A percentile compares a stretch with the other conserved stretches of the same genome.
Evolutionary conservation across 2,113 vertebrate species (phyloP).

Genomic region (Rhinolophus ferrumequinum): DNA sequence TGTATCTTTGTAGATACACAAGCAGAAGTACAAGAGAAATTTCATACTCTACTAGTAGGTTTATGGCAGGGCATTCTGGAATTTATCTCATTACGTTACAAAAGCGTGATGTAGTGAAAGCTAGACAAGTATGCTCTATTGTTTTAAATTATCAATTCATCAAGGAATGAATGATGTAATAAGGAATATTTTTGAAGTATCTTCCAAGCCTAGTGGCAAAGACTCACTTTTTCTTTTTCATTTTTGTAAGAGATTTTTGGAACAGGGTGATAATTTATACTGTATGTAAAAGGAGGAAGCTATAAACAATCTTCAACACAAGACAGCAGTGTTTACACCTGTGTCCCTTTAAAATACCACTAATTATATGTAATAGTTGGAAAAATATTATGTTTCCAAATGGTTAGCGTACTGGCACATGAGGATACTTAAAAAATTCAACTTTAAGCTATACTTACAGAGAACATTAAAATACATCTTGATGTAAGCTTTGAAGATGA

Average conservation of each 20-base stretch:
- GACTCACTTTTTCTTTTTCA: not conserved
- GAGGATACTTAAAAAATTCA: not conserved
- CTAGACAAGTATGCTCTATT: not conserved
- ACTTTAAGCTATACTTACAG: not conserved
- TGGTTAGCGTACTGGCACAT: not conserved
- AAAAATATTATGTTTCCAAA: conserved; percentile 25
- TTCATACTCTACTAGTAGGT: not conserved
- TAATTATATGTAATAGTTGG: conserved; percentile 44
- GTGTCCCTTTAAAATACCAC: not conserved
- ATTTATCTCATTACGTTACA: not conserved
- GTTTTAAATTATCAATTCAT: not conserved
- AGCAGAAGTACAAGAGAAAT: not conserved
- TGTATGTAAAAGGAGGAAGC: not conserved
- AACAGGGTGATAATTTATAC: not conserved
- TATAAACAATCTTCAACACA: conserved; percentile 27
- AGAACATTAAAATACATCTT: not conserved
- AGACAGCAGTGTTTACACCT: not conserved
- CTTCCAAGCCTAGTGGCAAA: not conserved
- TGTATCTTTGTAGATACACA: not conserved
- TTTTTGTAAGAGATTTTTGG: not conserved
- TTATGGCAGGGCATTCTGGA: not conserved
- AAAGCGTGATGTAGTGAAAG: not conserved
- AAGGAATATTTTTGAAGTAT: not conserved
- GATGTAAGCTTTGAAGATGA: not conserved
- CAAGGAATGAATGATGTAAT: not conserved